Base-by-base conservation (phyloP, 2,888 invertebrate species). In the Apamea crenata region DNA sequence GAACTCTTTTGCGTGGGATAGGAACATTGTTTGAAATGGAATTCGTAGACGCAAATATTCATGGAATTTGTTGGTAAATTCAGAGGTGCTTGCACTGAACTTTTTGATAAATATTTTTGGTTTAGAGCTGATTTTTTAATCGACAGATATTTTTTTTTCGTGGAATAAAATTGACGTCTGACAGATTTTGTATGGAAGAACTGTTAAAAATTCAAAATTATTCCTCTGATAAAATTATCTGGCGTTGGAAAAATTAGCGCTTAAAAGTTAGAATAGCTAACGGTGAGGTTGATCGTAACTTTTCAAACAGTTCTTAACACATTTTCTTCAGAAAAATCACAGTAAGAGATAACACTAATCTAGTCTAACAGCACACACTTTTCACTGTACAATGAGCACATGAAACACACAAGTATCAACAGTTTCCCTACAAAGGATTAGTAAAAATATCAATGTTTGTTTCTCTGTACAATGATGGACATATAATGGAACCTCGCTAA, bases 381-480 rank as follows among this genome's bases (percentile, higher is more conserved):
- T 69, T n/a, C 78, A 87, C 56, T 63, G 32, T 59, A 75, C 77
- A 87, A 77, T 81, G 85, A 78, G 65, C 76, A 75, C 56, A 70
- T 44, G 40, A 47, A 44, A 69, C 72, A 29, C 40, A 21, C 56
- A 59, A 76, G 83, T 82, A 85, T 85, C 79, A 77, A 77, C 81
- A 75, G 76, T 77, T 74, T 78, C 44, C 80, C 79, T 77, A 74
- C 83, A 86, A 82, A 89, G 86, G 87, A 86, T 86, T 77, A 73
- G 70, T 80, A 79, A 82, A 87, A 85, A 87, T 83, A 76, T 82
- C 81, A 88, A 84, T 88, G 88, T 91, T 88, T 91, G 90, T 88
- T 83, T 84, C 78, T 90, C 76, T 69, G 71, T 76, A 68, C 53
- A 84, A 89, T 92, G 92, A 92, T 88, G 91, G 89, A 92, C 89